Base-by-base conservation (phyloP, 2,888 invertebrate species). In the Cataglyphis albicans region DNA sequence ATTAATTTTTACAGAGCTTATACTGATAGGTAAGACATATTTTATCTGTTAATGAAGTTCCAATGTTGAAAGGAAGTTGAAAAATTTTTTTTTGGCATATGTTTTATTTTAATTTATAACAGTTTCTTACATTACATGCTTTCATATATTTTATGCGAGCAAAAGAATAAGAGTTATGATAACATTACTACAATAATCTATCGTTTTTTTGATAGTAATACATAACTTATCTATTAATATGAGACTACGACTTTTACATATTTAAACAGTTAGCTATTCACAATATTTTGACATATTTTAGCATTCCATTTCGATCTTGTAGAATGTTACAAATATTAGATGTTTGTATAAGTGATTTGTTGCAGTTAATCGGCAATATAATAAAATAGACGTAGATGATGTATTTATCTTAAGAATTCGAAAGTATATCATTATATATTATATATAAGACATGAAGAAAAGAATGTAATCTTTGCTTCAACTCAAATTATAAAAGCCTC, bases 61-160 rank as follows among this genome's bases (percentile, higher is more conserved):
- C 59, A 12, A 32, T 48, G 21, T 59, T 80, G 15, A 7, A 6
- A 59, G n/a, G 18, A 74, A 5, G 38, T 41, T 78, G 15, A 52
- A 25, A 35, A 38, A 63, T 48, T 75, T n/a, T 32, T 75, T 3
- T 7, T 48, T n/a, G 9, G 12, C 7, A 63, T 35, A 18, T 63
- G 63, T 76, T 61, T 78, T 52, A 76, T 21, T 59, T 1, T 75
- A 52, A 44, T 75, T 78, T 74, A 80, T 5, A 41, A 59, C 1
- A 59, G 48, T 6, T 76, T 78, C n/a, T 74, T 59, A 78, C 35
- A 74, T 78, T 44, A 59, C 10, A 44, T 41, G 18, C 38, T 21
- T 6, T 48, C 18, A 48, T 63, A 32, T 44, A 75, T 38, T 64
- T 64, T 73, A 52, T 25, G 29, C 7, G 10, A 57, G n/a, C 15